Base-by-base conservation (phyloP, 1,140 invertebrate species). In the Pinna nobilis region DNA sequence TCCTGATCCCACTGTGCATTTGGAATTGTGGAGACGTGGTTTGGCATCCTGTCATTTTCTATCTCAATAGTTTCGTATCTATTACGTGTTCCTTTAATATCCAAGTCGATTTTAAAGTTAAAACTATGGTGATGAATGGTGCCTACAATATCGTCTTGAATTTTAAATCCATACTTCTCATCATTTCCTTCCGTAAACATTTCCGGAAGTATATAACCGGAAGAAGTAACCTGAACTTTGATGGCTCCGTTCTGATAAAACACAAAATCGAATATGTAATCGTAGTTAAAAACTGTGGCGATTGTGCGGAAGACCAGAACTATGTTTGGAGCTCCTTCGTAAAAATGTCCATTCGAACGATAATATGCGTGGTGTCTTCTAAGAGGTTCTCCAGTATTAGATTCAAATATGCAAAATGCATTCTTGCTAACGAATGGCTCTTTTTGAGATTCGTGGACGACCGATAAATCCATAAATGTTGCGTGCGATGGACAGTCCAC, bases 211-310 rank as follows among this genome's bases (percentile, higher is more conserved):
- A 82, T 74, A 60, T 82, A 85, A 1, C 84, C 84, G 6, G 80
- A 80, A 15, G 77, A 65, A 15, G 72, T 67, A 0, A 71, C 72
- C 11, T 74, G 74, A 1, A 75, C 66, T 73, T 85, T 77, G 0
- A 86, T 47, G 2, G 66, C 80, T 0, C 83, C 84, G 57, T 80
- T 84, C 33, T 79, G 75, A 61, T 84, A 83, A 60, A 86, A 84
- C 0, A 81, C 63, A 35, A 78, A 82, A 72, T 86, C 84, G 18
- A 84, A 63, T 9, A 85, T 76, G 47, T 86, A 85, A 47, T 86
- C 83, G 55, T 84, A 84, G 69, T 84, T 84, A 7, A 61, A 69
- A 13, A 84, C 50, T 0, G 77, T 77, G 9, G 75, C 25, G 32
- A 84, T 78, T 25, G 80, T 74, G 35, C 84, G 53, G 0, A 86